Evolutionary conservation across 2,888 invertebrate species (phyloP).

Genomic region (Scrobipalpa atriplicella): DNA sequence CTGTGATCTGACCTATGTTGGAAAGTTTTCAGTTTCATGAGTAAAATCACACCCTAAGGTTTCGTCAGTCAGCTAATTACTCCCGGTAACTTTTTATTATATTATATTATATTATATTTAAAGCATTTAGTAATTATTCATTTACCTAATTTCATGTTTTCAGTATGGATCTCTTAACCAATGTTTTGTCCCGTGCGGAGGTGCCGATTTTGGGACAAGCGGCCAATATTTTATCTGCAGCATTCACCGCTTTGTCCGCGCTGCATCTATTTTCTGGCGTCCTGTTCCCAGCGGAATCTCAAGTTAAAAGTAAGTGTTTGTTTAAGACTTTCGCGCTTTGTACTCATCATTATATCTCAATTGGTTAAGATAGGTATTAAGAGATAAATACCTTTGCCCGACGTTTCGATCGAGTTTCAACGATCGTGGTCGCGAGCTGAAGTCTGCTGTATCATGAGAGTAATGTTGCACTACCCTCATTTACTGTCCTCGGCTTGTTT

Average conservation of each 20-base stretch:
- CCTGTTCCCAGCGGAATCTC: neutral
- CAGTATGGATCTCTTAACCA: neutral
- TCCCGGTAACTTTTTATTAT: no score
- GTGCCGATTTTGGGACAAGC: neutral
- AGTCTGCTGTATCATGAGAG: no score
- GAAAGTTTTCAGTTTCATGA: neutral
- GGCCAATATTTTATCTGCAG: neutral
- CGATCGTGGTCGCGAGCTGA: neutral
- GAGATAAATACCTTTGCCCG: no score
- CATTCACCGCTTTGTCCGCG: neutral
- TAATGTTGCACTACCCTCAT: no score
- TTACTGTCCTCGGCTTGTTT: no score
- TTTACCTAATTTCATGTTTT: no score
- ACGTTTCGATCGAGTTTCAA: neutral
- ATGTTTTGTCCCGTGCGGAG: neutral
- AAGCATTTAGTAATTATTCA: neutral
- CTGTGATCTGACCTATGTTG: neutral
- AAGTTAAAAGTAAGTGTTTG: neutral
- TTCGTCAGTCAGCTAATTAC: no score
- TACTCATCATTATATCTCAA: no score
- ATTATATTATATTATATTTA: no score
- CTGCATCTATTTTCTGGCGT: slow-evolving; percentile 1
- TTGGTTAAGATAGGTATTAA: no score
- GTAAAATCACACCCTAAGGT: no score
- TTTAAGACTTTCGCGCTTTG: no score